Base-by-base conservation (phyloP, 1,140 invertebrate genomes). In the Neodiprion virginianus region DNA sequence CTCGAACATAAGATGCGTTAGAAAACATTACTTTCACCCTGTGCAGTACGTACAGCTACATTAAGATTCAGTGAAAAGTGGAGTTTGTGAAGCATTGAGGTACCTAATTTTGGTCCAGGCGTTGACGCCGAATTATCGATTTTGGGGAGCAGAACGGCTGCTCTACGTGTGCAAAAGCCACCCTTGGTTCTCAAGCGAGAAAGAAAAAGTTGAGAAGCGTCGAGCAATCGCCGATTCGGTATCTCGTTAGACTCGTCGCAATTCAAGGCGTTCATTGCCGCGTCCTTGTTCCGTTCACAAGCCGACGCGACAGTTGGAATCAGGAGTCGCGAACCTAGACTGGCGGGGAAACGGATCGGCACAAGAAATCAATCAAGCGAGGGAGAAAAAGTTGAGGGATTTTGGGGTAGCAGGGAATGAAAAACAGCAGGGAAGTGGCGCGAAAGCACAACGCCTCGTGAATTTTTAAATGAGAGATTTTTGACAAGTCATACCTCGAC, bases 401-500 rank as follows among this genome's bases (percentile, higher is more conserved):
- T 7, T 17, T 0, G n/a, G 11, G 53, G 5, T 8, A 61, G 8
- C 53, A 61, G 17, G 17, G 17, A 21, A 21, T 21, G 17, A 21
- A 21, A 21, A 61, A 11, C 5, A 5, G 53, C n/a, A 61, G 4
- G 11, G 53, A 61, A 61, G n/a, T 17, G 8, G 3, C 5, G 53
- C 53, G 53, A 8, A 61, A 61, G 11, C 4, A 61, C 8, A 3
- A 40, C 28, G 28, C 28, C 5, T 40, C 28, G 28, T 2, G 28
- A 40, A 40, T 40, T 40, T 1, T 40, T 40, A 40, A n/a, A 65
- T 12, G 11, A 75, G 82, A 5, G 28, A 40, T 40, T 40, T 40
- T 1, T 40, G 28, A 40, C 28, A 61, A 61, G 53, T 61, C 11
- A 88, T 82, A 96, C 96, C 91, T 98, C 97, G 69, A 99, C 93